Evolutionary conservation across 2,888 invertebrate species (phyloP).

Genomic region (Caenorhabditis virilis): DNA sequence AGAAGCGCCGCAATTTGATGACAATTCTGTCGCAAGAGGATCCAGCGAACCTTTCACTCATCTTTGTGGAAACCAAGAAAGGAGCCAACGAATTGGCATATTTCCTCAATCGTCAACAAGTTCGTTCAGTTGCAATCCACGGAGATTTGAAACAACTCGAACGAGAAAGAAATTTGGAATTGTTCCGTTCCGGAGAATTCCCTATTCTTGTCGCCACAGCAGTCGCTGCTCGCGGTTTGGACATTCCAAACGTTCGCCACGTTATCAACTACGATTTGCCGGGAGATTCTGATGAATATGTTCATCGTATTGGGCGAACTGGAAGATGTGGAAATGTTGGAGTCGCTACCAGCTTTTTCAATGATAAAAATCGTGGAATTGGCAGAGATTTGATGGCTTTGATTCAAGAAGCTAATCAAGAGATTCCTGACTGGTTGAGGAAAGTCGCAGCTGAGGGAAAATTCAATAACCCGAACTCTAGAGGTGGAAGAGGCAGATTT

Average conservation of each 20-base stretch:
- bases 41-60: slow-evolving; percentile 79
- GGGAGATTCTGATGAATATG: slow-evolving; percentile 53
- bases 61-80: slow-evolving; percentile 99
- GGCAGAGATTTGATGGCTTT: slow-evolving; percentile 42
- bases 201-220: slow-evolving; percentile 56
- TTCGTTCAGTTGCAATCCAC: slow-evolving; percentile 88
- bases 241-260: slow-evolving; percentile 54
- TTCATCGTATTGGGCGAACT: slow-evolving; percentile 56
- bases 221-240: slow-evolving; percentile 55
- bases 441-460: slow-evolving; percentile 46
- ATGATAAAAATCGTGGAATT: slow-evolving; percentile 51
- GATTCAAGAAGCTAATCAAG: slow-evolving; percentile 46
- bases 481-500: slow-evolving; percentile 25
- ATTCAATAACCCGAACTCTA: slow-evolving; percentile 4
- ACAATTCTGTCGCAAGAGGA: slow-evolving; percentile 80
- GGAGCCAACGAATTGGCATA: slow-evolving; percentile 95
- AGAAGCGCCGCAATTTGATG: slow-evolving; percentile 91
- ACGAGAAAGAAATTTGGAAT: slow-evolving; percentile 68
- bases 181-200: slow-evolving; percentile 74
- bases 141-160: slow-evolving; percentile 95
- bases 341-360: slow-evolving; percentile 55
- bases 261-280: slow-evolving; percentile 55
- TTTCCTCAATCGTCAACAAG: slow-evolving; percentile 69
- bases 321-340: slow-evolving; percentile 55
- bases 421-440: slow-evolving; percentile 52